A percentile compares a stretch with the other conserved stretches of the same genome.
Evolutionary conservation across 2,888 invertebrate genomes (phyloP).

Genomic region (Pterobdella sp.): DNA sequence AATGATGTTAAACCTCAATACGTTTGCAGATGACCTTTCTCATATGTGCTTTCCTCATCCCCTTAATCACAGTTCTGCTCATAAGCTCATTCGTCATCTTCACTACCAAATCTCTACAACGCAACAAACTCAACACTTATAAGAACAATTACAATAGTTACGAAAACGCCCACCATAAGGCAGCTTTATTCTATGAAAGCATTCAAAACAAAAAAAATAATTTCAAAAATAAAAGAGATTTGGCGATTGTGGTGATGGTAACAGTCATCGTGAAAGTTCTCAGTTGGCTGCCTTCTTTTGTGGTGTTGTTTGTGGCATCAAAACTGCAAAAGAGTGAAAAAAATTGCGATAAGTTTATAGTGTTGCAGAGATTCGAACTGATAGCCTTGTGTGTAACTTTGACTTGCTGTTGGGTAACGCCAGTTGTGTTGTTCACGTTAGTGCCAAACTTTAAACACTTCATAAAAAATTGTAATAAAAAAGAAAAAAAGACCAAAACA

Average conservation of each 20-base stretch:
- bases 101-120: not conserved
- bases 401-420: constrained; percentile 29
- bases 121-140: not conserved
- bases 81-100: not conserved
- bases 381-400: constrained; percentile 35
- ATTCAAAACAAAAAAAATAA: constrained; percentile 32
- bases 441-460: constrained; percentile 20
- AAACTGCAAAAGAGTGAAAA: constrained; percentile 6
- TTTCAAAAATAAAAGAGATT: constrained; percentile 33
- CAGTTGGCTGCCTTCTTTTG: constrained; percentile 38
- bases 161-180: constrained; percentile 7
- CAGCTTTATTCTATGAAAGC: constrained; percentile 25
- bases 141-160: not conserved
- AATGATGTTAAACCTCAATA: too few relatives aligned
- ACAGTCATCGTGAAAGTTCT: constrained; percentile 35
- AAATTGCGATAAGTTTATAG: constrained; percentile 5
- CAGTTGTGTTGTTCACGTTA: constrained; percentile 33
- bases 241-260: constrained; percentile 36
- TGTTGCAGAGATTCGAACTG: constrained; percentile 35
- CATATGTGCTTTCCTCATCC: constrained; percentile 37
- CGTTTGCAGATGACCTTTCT: constrained; percentile 38
- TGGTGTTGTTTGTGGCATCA: constrained; percentile 35
- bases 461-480: constrained; percentile 32
- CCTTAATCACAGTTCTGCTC: constrained; percentile 33
- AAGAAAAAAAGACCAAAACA: constrained; percentile 27